A percentile compares a stretch with the other conserved stretches of the same genome.
Conservation (phyloP, 2,888 invertebrate genomes). For the Trichopria drosophilae region DNA sequence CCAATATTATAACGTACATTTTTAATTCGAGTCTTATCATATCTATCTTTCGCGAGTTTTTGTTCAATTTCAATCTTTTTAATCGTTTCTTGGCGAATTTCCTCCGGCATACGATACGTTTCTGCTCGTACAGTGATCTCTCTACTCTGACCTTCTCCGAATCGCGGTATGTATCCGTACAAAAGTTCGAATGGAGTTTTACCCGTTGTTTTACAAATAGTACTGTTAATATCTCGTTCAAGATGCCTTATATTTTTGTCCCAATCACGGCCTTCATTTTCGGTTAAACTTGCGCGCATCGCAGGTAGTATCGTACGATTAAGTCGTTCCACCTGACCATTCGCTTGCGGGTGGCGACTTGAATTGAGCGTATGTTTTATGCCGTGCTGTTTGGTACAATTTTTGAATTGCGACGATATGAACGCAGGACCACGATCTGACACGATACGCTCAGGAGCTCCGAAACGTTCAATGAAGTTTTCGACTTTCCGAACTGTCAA, state of each 20-base stretch:
- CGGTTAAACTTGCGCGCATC: conserved; percentile 13
- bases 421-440: conserved; percentile 32
- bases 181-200: conserved; percentile 27
- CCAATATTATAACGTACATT: conserved; percentile 14
- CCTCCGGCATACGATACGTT: conserved; percentile 12
- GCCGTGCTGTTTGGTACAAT: conserved; percentile 27
- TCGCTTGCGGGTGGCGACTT: conserved; percentile 34
- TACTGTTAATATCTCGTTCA: conserved; percentile 25
- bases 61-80: conserved; percentile 18
- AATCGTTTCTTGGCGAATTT: background rate
- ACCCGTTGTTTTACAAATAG: conserved; percentile 26
- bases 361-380: too few species aligned
- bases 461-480: conserved; percentile 30
- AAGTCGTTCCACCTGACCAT: conserved; percentile 32
- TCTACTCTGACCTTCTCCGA: conserved; percentile 21
- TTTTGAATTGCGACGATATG: conserved; percentile 22
- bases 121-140: background rate
- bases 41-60: conserved; percentile 16
- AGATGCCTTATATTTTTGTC: conserved; percentile 18
- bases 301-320: conserved; percentile 29
- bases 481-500: conserved; percentile 27
- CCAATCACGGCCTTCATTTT: conserved; percentile 26
- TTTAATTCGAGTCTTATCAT: conserved; percentile 12
- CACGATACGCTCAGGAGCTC: too few species aligned
- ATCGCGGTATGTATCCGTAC: conserved; percentile 26